A percentile compares a stretch with the other conserved stretches of the same genome.
Conservation (phyloP, 2,113 vertebrate genomes). For the Gavia stellata region DNA sequence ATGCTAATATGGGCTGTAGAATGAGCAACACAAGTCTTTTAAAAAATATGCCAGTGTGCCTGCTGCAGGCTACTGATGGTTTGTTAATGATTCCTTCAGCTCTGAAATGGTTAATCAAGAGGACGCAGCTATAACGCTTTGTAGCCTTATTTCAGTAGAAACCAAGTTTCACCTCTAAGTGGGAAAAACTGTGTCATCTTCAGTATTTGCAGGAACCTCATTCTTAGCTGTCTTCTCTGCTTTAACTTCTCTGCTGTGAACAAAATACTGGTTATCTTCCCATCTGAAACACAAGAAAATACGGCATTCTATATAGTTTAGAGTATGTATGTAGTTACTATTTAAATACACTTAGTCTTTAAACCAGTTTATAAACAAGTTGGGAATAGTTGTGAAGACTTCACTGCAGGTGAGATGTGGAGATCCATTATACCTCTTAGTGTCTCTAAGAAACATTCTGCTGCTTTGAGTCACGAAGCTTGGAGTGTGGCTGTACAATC, state of each 20-base stretch:
- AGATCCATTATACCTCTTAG: neutral
- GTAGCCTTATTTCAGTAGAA: neutral
- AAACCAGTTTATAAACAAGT: neutral
- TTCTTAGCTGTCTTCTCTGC: neutral
- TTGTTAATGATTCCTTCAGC: neutral
- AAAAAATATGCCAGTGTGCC: neutral
- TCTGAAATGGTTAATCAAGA: neutral
- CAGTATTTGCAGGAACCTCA: neutral
- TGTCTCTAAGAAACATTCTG: neutral
- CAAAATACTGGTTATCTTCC: slow-evolving; percentile 55
- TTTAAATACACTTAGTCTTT: neutral
- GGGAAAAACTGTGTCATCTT: slow-evolving; percentile 65
- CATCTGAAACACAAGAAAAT: slow-evolving; percentile 8
- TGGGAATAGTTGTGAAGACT: neutral
- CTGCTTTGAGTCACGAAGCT: neutral
- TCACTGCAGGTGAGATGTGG: neutral
- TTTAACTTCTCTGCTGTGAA: slow-evolving; percentile 41
- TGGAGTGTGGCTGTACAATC: neutral
- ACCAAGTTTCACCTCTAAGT: neutral
- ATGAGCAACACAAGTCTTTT: neutral
- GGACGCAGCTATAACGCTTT: neutral
- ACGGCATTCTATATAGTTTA: neutral
- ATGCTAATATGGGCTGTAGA: neutral
- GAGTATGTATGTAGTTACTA: neutral
- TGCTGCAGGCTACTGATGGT: neutral